Percentiles rank a stretch among this genome's conserved stretches.
Conservation (phyloP, 2,797 vertebrate genomes). For the Myioborus miniatus region DNA sequence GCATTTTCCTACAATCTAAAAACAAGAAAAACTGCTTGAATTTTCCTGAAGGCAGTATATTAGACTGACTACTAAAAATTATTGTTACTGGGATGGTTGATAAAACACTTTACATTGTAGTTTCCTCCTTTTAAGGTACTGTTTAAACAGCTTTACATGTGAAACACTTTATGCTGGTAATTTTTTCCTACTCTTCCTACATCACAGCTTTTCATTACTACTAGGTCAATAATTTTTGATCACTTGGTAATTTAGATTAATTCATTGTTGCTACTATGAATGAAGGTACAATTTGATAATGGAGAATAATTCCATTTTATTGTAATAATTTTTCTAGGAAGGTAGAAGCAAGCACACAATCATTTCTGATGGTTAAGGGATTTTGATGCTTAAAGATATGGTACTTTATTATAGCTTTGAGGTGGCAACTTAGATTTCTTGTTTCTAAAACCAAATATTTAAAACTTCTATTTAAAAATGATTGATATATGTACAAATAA, state of each 20-base stretch:
- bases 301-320: neutral
- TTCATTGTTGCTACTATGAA: neutral
- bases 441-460: neutral
- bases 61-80: neutral
- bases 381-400: neutral
- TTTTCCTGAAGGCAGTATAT: neutral
- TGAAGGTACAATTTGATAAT: neutral
- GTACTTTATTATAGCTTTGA: neutral
- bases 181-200: neutral
- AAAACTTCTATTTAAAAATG: neutral
- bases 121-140: neutral
- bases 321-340: neutral
- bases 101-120: neutral
- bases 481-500: neutral
- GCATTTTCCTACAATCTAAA: neutral
- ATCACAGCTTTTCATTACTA: neutral
- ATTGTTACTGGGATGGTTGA: neutral
- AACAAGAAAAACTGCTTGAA: neutral
- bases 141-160: neutral
- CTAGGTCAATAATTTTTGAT: slow-evolving; percentile 27
- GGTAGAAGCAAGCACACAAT: neutral
- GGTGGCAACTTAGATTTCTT: neutral
- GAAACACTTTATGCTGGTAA: neutral
- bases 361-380: neutral
- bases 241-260: neutral